Conservation (phyloP, 2,797 vertebrate species). For the Danio albolineatus region DNA sequence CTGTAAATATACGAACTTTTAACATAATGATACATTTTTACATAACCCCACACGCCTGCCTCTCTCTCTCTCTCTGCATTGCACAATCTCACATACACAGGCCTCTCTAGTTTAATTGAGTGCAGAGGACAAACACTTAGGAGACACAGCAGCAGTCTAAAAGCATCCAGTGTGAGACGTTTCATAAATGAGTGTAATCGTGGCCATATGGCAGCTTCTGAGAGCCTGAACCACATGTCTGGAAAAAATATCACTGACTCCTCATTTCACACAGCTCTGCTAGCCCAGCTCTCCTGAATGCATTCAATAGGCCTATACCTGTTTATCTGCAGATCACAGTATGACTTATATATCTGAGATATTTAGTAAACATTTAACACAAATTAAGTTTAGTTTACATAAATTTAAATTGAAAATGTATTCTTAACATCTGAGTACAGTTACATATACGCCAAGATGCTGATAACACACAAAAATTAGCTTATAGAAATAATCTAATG, state of each 20-base stretch:
- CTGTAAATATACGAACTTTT: not conserved
- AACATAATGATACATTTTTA: not conserved
- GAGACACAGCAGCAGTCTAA: conserved; percentile 52
- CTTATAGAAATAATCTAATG: too few relatives aligned
- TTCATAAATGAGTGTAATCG: conserved; percentile 70
- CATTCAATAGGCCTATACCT: conserved; percentile 14
- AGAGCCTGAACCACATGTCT: conserved; percentile 60
- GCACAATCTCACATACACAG: conserved; percentile 26
- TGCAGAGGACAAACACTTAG: conserved; percentile 60
- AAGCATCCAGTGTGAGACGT: conserved; percentile 55
- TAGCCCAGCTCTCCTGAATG: conserved; percentile 11
- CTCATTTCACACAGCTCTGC: conserved; percentile 52
- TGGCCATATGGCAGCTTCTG: conserved; percentile 70
- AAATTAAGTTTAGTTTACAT: too few relatives aligned
- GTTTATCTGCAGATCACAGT: conserved; percentile 11
- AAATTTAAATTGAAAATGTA: too few relatives aligned
- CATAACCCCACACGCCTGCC: not conserved
- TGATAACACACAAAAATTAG: too few relatives aligned
- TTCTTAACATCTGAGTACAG: too few relatives aligned
- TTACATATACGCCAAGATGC: too few relatives aligned
- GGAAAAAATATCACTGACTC: conserved; percentile 58
- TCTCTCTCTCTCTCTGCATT: not conserved
- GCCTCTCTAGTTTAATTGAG: conserved; percentile 54
- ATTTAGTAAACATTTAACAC: too few relatives aligned
- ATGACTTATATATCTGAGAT: too few relatives aligned